Percentiles rank a stretch among this genome's conserved stretches.
phyloP scores from a whole-genome alignment of 2,113 vertebrate species.

The Phalacrocorax carbo region DNA sequence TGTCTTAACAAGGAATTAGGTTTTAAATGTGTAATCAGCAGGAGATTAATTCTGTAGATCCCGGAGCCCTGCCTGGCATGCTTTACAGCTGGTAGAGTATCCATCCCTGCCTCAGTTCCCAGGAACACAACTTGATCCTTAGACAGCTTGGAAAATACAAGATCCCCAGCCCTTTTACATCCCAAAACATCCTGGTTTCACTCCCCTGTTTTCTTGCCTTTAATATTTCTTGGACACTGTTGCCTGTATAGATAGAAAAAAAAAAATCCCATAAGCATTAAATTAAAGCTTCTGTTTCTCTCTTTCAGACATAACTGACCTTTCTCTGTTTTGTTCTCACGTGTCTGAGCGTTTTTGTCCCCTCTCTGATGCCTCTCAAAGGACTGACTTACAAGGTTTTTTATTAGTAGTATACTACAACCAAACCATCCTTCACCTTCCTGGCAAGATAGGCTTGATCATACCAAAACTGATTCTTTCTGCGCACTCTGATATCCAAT shows the following conservation, averaged over 20 bases:
- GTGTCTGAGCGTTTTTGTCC: neutral
- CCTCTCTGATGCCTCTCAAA: neutral
- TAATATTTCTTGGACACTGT: neutral
- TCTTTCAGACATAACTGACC: neutral
- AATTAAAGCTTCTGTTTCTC: neutral
- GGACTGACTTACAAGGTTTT: neutral
- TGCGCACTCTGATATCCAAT: fast-evolving
- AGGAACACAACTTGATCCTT: neutral
- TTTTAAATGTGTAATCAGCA: neutral
- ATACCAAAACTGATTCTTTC: neutral
- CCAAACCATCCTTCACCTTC: neutral
- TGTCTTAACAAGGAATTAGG: neutral
- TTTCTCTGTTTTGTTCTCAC: neutral
- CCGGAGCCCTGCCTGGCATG: neutral
- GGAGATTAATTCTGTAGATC: neutral
- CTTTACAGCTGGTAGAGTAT: neutral
- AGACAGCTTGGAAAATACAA: neutral
- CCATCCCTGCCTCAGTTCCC: neutral
- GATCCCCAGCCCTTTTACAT: neutral
- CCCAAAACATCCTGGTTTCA: neutral
- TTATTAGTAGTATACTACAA: neutral
- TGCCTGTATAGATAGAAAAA: neutral
- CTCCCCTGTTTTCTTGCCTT: neutral
- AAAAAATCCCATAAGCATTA: neutral
- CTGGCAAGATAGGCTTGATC: neutral